phyloP scores from a whole-genome alignment of 2,797 vertebrate genomes.

The Silurus lanzhouensis region DNA sequence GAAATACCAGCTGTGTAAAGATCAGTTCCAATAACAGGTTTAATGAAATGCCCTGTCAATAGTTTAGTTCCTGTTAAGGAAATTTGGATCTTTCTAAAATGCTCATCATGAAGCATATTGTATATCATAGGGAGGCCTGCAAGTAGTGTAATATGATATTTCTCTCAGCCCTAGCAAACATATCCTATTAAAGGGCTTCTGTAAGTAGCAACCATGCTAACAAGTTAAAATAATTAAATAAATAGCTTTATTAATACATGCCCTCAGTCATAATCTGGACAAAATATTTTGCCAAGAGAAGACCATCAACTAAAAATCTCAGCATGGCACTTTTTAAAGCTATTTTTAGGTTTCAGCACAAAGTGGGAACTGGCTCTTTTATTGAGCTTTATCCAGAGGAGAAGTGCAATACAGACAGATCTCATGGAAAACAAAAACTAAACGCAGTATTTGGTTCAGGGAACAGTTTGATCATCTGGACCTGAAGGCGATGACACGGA shows the following conservation, averaged over 20 bases:
- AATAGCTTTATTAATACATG: neutral
- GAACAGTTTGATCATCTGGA: constrained; percentile 36
- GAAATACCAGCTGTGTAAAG: neutral
- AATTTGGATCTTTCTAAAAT: neutral
- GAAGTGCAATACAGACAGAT: neutral
- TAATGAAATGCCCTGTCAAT: constrained; percentile 50
- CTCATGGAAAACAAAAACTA: neutral
- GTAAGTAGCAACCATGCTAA: constrained; percentile 2
- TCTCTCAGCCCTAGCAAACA: neutral
- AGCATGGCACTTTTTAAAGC: neutral
- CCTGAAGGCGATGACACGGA: constrained; percentile 7
- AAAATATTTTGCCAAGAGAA: neutral
- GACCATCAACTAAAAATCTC: neutral
- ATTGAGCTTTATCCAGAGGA: constrained; percentile 2
- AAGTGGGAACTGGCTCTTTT: neutral
- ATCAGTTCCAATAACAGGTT: constrained; percentile 44
- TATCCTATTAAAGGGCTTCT: neutral
- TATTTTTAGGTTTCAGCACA: neutral
- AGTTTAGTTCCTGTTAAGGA: neutral
- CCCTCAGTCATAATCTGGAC: neutral
- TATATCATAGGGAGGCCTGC: neutral
- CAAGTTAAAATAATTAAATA: neutral
- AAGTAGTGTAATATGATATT: neutral
- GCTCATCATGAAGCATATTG: too few species aligned
- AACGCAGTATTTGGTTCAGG: constrained; percentile 40